phyloP scores from a whole-genome alignment of 2,113 vertebrate genomes.

The Cinclus mexicanus region DNA sequence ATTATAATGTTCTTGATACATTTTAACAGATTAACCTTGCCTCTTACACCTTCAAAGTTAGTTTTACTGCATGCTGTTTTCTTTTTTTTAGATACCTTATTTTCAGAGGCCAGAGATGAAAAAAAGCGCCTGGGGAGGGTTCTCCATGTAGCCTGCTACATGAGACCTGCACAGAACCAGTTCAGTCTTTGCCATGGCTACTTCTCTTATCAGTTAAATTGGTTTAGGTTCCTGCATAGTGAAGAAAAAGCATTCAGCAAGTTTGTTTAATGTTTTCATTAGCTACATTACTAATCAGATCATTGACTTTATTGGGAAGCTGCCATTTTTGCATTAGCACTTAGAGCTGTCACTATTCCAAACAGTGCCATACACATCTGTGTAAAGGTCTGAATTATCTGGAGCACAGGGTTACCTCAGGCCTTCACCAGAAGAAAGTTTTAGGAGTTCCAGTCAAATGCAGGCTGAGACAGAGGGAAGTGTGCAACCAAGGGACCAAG shows the following conservation, averaged over 20 bases:
- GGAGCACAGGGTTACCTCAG: not conserved
- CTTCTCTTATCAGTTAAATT: not conserved
- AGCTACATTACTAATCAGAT: not conserved
- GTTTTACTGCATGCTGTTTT: not conserved
- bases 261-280: not conserved
- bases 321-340: not conserved
- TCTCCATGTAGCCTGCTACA: not conserved
- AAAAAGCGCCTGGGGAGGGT: not conserved
- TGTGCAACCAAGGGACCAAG: accelerated
- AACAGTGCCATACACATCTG: not conserved
- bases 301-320: not conserved
- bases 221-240: not conserved
- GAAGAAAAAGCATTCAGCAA: not conserved
- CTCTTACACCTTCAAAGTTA: not conserved
- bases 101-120: not conserved
- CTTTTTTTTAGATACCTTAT: not conserved
- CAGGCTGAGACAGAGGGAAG: not conserved
- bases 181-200: not conserved
- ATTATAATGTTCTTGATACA: not conserved
- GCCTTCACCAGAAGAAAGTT: not conserved
- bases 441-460: not conserved
- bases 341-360: not conserved
- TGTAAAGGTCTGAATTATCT: not conserved
- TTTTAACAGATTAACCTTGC: not conserved
- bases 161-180: not conserved